Base-by-base conservation (phyloP, 2,113 vertebrate genomes). In the Cavia porcellus region DNA sequence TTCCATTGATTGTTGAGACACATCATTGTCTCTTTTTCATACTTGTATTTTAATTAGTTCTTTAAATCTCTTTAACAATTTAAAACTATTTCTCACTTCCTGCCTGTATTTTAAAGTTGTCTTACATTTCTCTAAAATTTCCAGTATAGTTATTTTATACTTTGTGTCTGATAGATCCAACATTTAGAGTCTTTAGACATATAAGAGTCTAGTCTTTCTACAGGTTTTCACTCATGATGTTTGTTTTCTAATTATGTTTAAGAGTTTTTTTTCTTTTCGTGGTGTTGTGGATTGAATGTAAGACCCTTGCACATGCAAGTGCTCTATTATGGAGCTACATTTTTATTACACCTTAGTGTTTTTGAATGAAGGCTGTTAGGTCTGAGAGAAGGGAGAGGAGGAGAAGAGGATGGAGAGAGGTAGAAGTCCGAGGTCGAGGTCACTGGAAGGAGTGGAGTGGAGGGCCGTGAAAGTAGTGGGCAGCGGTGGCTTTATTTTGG, bases 61-160 rank as follows among this genome's bases (percentile, higher is more conserved):
- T 90, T 93, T 85, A 86, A 59, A 45, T 93, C 30, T 91, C 79
- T 55, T 68, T 94, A 74, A 89, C 15, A 50, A 62, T 94, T 96
- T 47, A n/a, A 92, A 74, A 62, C 89, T n/a, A 28, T 59, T 80
- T 93, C 15, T 57, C 64, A 91, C 55, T 93, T 14, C 38, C 62
- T 68, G 30, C 45, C 22, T 12, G 2, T 75, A 85, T 68, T 80
- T 93, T 88, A 64, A 88, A 80, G 77, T 5, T 85, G 28, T 42
- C 47, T 83, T 72, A 35, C 12, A 64, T 88, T 90, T 87, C 45
- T 68, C 62, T 91, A 83, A 90, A 88, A 84, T 59, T 52, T 66
- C 64, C 79, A 52, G 64, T 17, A 59, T 38, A 22, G 19, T 83
- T 66, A 84, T 64, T 88, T 70, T 45, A 25, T 81, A 28, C 86